Evolutionary conservation across 2,888 invertebrate species (phyloP).

Genomic region (Cosmia pyralina): DNA sequence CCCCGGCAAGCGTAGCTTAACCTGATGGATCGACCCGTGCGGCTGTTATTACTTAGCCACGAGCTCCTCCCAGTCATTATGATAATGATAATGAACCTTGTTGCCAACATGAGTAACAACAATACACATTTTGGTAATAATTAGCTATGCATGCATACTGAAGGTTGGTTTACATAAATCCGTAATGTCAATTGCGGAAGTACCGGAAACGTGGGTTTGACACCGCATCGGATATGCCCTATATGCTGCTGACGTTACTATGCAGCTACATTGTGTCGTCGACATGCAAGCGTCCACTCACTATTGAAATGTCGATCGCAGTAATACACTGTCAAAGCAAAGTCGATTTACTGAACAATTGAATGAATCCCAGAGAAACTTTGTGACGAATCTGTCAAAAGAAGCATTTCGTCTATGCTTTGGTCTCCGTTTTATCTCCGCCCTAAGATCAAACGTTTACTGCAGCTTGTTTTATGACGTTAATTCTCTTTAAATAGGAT

Average conservation of each 20-base stretch:
- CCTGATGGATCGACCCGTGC: no score
- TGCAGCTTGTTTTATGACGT: slow-evolving; percentile 59
- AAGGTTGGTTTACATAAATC: slow-evolving; percentile 59
- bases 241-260: slow-evolving; percentile 62
- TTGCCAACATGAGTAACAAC: slow-evolving; percentile 11
- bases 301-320: slow-evolving; percentile 45
- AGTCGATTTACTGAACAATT: slow-evolving; percentile 14
- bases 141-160: slow-evolving; percentile 34
- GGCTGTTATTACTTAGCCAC: no score
- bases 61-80: no score
- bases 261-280: slow-evolving; percentile 42
- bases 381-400: slow-evolving; percentile 32
- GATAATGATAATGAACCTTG: slow-evolving; percentile 12
- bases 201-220: slow-evolving; percentile 70
- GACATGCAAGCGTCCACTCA: slow-evolving; percentile 25
- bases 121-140: slow-evolving; percentile 9
- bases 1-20: no score
- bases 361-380: slow-evolving; percentile 20
- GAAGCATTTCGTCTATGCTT: slow-evolving; percentile 30
- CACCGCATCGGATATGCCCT: slow-evolving; percentile 69
- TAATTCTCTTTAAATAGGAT: slow-evolving; percentile 63
- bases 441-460: slow-evolving; percentile 60
- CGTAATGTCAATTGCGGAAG: slow-evolving; percentile 67
- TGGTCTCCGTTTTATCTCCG: slow-evolving; percentile 45
- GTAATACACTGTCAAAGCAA: slow-evolving; percentile 3